phyloP scores from a whole-genome alignment of 2,113 vertebrate species.

The Gorsachius goisagi region DNA sequence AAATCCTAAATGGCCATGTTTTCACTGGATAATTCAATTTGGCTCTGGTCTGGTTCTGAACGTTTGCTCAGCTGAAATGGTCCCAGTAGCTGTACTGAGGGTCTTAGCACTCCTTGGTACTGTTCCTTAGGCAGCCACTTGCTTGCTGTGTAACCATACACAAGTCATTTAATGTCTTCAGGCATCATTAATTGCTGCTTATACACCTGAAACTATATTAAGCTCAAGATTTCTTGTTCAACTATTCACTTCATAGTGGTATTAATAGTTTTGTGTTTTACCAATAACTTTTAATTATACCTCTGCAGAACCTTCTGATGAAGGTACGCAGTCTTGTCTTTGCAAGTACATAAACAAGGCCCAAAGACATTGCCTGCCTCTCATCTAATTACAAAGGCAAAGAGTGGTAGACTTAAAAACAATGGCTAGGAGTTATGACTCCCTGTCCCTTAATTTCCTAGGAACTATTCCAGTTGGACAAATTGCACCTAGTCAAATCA shows the following conservation, averaged over 20 bases:
- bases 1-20: background rate
- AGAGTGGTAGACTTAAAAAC: background rate
- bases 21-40: background rate
- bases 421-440: background rate
- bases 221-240: background rate
- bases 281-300: background rate
- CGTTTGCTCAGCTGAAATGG: background rate
- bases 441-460: background rate
- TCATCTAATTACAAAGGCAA: background rate
- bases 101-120: background rate
- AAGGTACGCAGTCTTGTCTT: background rate
- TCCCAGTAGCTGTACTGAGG: background rate
- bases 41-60: background rate
- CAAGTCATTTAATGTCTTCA: background rate
- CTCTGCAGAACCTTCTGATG: background rate
- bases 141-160: background rate
- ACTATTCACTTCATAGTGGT: background rate
- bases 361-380: background rate
- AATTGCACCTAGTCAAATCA: background rate
- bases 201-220: background rate
- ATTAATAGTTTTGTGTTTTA: constrained; percentile 8
- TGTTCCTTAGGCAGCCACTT: background rate
- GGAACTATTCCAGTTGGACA: background rate
- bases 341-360: background rate
- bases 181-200: constrained; percentile 18